Evolutionary conservation across 1,140 invertebrate genomes (phyloP), one percentile per base, ranked within the genome.

Genomic region (Vollenhovia emeryi): DNA sequence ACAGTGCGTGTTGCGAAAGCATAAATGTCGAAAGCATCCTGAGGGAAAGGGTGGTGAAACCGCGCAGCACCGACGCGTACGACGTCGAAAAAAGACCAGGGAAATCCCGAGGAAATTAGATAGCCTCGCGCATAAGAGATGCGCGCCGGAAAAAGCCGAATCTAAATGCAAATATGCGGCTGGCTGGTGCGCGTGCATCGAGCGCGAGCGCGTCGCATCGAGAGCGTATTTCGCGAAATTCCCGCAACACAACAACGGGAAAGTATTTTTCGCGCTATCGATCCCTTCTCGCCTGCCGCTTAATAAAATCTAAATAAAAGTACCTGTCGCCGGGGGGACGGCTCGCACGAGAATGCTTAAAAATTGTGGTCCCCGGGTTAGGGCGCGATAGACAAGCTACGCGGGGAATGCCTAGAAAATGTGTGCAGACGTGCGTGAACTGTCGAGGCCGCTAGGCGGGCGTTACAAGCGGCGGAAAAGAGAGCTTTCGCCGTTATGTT

Each of bases 281-380:
- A 89, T 89, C 87, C 11, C 15, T 52, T 18, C 36, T 48, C 15
- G 18, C 24, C 24, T 15, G 27, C 69, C 27, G 74, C 75, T 80
- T 89, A 89, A 89, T 89, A 89, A 89, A 89, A 85, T 89, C 82
- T 50, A 87, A 84, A 89, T 85, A 87, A 89, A 85, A 87, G 33
- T 62, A 75, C 45, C 24, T 24, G 21, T 36, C 55, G 52, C 30
- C n/a, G 36, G n/a, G 36, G 15, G 4, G 33, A 75, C 48, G 6
- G 64, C 21, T 27, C 15, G 55, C 13, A 24, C 1, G 27, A 18
- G 59, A 73, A 43, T 27, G 13, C 36, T 57, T 40, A 73, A 69
- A 60, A 73, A 40, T 36, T 30, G n/a, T 15, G 5, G 4, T 40
- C 7, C 1, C 13, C 3, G 60, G 11, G 6, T 30, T n/a, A 43